Evolutionary conservation across 2,888 invertebrate genomes (phyloP), one percentile per base, ranked within the genome.

Genomic region (Drosophila fulvimacula): DNA sequence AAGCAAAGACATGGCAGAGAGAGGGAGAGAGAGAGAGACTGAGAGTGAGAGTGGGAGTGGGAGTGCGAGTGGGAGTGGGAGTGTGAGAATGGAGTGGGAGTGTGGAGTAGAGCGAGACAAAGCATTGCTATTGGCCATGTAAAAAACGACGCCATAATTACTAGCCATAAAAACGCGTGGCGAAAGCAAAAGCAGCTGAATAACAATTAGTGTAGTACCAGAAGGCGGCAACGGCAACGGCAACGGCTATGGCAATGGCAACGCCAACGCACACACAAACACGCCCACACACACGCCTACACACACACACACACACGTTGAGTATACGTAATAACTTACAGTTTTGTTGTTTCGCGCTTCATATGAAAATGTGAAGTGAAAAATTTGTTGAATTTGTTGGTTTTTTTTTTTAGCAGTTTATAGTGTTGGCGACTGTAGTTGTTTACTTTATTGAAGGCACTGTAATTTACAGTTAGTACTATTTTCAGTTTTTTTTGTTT

Each of bases 381-480:
- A 67, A 46, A 69, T 63, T 52, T 41, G 15, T 44, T 30, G 27
- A 30, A 7, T 13, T n/a, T n/a, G n/a, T 3, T 42, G 13, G 21
- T 7, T 69, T 68, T 13, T 30, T 57, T 64, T 69, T 51, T 49
- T n/a, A n/a, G 51, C 55, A 36, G 42, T 41, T 61, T 46, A 63
- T n/a, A 27, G 46, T 56, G 58, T 53, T 51, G 52, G 64, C 46
- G 66, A 71, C 57, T 67, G 62, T 84, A 72, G 61, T 84, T 79
- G 55, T 77, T 77, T 82, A 64, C 55, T 80, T 74, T 81, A 66
- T 81, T 59, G 66, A 85, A 85, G 89, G 89, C 84, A 84, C 88
- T 84, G 82, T 76, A 83, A 72, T 79, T 87, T 79, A 83, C 87
- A 87, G 81, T 79, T 83, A 79, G 69, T 79, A 64, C 79, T 84